Conservation (phyloP, 2,888 invertebrate genomes). For the Tanytarsus gracilentus region DNA sequence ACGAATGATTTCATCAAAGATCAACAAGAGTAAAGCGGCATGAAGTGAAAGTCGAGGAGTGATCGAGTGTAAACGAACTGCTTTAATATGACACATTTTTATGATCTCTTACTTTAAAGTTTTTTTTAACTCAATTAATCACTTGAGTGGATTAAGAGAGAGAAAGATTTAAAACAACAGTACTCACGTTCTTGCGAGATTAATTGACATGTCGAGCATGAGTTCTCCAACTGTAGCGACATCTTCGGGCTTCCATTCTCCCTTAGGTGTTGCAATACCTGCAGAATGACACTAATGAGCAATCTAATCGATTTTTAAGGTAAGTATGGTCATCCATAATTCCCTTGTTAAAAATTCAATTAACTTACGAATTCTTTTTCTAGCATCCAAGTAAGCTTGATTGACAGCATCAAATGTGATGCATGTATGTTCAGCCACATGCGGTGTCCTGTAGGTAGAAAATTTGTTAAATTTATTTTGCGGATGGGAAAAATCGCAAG, state of each 20-base stretch:
- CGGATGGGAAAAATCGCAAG: no score
- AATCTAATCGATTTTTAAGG: conserved; percentile 19
- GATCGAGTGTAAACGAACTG: no score
- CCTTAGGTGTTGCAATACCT: conserved; percentile 73
- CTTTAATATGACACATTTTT: no score
- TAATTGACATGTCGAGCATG: conserved; percentile 73
- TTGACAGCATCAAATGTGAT: conserved; percentile 85
- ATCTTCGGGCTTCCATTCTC: conserved; percentile 76
- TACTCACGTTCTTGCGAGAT: conserved; percentile 72
- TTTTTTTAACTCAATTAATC: no score
- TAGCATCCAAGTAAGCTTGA: conserved; percentile 76
- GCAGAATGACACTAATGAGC: conserved; percentile 34
- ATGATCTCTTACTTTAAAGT: no score
- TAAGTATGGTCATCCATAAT: background rate
- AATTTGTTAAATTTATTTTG: no score
- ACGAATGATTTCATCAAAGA: no score
- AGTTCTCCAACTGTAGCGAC: conserved; percentile 80
- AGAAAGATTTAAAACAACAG: no score
- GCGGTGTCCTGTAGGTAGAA: conserved; percentile 50
- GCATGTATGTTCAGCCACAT: conserved; percentile 66
- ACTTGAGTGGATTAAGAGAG: no score
- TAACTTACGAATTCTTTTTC: conserved; percentile 78
- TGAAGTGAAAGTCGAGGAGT: no score
- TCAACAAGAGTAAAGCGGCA: no score
- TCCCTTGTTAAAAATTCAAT: background rate